Base-by-base conservation (phyloP, 2,797 vertebrate genomes). In the Gouania willdenowi region DNA sequence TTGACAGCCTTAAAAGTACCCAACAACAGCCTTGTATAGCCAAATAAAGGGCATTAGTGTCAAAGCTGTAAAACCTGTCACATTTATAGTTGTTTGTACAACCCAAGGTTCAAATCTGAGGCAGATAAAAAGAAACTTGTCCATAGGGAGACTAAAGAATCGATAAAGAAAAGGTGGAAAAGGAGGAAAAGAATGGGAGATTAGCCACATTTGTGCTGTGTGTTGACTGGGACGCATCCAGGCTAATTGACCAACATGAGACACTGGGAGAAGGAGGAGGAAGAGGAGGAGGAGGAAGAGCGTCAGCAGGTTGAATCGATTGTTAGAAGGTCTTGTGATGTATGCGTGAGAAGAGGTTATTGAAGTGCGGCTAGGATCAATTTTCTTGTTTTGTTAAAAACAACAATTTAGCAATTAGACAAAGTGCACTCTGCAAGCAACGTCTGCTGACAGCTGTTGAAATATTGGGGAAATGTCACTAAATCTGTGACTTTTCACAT, bases 181-280 rank as follows among this genome's bases (percentile, higher is more conserved):
- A 64, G 50, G 58, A 54, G 66, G 62, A n/a, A n/a, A n/a, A 50
- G 27, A 37, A 64, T 52, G 59, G 11, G 40, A 59, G 68, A 82
- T 81, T 79, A 72, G 67, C 52, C 35, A 50, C 36, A 20, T 35
- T 63, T 38, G 55, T 65, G 57, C 58, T 66, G 71, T 61, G 53
- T 63, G 57, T 60, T 79, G 64, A 41, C 64, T 55, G 44, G 35
- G 69, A 79, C 73, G 68, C 59, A 68, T 66, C 64, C 70, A 45
- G 76, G 71, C 82, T 83, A 87, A 87, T 84, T 84, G 82, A 83
- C 73, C 65, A 68, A 69, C 52, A 60, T 18, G 50, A 74, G 68
- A 53, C 45, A 18, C 60, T 54, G 50, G 39, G 50, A 81, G 34
- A 61, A 54, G 40, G 41, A 38, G 52, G 77, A 30, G 60, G 51